phyloP scores from a whole-genome alignment of 2,113 vertebrate genomes.

The Oophaga pumilio region DNA sequence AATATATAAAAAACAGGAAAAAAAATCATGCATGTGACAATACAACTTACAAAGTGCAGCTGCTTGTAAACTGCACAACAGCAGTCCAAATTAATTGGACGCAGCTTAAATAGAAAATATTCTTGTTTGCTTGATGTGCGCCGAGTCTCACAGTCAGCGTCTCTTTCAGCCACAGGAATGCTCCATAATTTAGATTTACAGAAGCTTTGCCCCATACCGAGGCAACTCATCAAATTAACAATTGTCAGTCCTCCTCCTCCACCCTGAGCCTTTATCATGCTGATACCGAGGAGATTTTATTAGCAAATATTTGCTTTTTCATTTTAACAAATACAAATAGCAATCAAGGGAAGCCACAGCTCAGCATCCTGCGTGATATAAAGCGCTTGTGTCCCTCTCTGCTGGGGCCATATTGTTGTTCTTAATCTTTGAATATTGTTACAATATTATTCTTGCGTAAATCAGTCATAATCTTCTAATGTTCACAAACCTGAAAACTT shows the following conservation, averaged over 20 bases:
- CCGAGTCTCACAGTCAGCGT: not conserved
- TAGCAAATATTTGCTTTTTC: not conserved
- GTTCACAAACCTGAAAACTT: too few species aligned
- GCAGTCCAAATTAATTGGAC: slow-evolving; percentile 17
- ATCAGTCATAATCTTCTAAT: not conserved
- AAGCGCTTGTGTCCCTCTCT: not conserved
- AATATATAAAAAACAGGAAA: not conserved
- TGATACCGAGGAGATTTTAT: not conserved
- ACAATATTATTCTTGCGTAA: not conserved
- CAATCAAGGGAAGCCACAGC: not conserved
- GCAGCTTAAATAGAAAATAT: not conserved
- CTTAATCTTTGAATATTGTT: not conserved
- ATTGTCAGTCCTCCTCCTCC: not conserved
- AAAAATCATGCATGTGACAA: not conserved
- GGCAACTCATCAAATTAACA: not conserved
- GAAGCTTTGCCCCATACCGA: not conserved
- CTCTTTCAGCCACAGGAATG: not conserved
- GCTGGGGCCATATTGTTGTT: not conserved
- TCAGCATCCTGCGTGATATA: not conserved
- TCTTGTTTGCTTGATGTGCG: not conserved
- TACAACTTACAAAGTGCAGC: not conserved
- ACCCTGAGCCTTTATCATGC: not conserved
- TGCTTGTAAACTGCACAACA: not conserved
- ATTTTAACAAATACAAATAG: not conserved
- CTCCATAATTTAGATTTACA: not conserved